Evolutionary conservation across 2,888 invertebrate species (phyloP), one percentile per base, ranked within the genome.

Genomic region (Phortica okadai): DNA sequence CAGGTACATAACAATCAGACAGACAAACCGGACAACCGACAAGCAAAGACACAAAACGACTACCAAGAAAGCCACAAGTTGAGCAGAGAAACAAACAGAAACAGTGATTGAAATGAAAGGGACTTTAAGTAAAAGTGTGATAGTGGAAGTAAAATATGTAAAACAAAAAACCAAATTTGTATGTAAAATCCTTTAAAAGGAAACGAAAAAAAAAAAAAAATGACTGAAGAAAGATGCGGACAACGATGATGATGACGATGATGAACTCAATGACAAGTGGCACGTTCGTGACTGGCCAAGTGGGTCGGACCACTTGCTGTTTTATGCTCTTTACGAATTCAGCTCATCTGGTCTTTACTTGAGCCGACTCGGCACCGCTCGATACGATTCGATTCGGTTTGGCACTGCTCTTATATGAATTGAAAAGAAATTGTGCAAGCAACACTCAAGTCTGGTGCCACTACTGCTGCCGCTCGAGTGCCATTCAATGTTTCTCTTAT

Each of bases 341-440:
- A 14, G 10, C 8, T 50, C 50, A 50, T 50, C 14, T 8, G 14
- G 50, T 50, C 50, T 50, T 11, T 14, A 11, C 5, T 50, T 50
- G 50, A 50, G 50, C 14, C 14, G 50, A 50, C 50, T 50, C 14
- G 50, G 10, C 50, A 33, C 33, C 4, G 33, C 33, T 33, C 33
- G 33, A 33, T 50, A 11, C 8, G 50, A 14, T 50, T 8, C 50
- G 50, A 8, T 14, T 50, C 10, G 8, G 50, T 50, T 14, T 14
- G 14, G 42, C 42, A 42, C 42, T 66, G 11, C 66, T 66, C 66
- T 41, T 66, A 42, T 42, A 66, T 86, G 83, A 86, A 85, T 86
- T 85, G 84, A 86, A 85, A 85, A 84, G 85, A 86, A 85, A 86
- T 86, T 85, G 85, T 86, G 84, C 86, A 85, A 84, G 85, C 85